phyloP scores from a whole-genome alignment of 2,797 vertebrate genomes.

The Enteromius paludinosus region DNA sequence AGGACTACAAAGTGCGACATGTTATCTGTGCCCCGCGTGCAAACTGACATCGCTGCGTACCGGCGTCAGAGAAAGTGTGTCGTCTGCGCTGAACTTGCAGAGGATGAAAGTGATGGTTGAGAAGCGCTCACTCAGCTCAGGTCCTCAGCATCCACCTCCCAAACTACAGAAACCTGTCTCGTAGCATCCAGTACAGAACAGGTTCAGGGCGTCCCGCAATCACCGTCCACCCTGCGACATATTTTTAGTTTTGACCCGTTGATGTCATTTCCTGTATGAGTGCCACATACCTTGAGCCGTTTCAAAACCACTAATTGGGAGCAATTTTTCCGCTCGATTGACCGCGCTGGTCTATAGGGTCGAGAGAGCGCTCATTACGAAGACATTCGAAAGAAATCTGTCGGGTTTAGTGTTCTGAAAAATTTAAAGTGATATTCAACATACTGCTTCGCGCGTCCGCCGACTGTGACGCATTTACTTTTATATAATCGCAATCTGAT shows the following conservation, averaged over 20 bases:
- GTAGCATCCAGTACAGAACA: slow-evolving; percentile 59
- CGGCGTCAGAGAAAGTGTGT: slow-evolving; percentile 63
- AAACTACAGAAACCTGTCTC: slow-evolving; percentile 64
- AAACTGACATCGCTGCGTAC: slow-evolving; percentile 63
- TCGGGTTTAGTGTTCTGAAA: slow-evolving; percentile 31
- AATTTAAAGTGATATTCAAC: slow-evolving; percentile 64
- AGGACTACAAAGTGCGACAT: slow-evolving; percentile 45
- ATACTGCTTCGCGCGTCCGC: slow-evolving; percentile 53
- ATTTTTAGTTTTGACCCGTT: slow-evolving; percentile 77
- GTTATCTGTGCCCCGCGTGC: slow-evolving; percentile 52
- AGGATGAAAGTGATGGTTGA: slow-evolving; percentile 70
- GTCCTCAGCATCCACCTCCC: slow-evolving; percentile 68
- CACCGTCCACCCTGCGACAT: slow-evolving; percentile 73
- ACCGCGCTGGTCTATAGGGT: slow-evolving; percentile 72
- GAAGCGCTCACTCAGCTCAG: slow-evolving; percentile 68
- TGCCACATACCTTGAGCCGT: slow-evolving; percentile 57
- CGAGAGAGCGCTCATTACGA: slow-evolving; percentile 59
- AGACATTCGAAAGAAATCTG: slow-evolving; percentile 36
- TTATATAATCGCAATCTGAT: slow-evolving; percentile 69
- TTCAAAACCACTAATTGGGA: slow-evolving; percentile 58
- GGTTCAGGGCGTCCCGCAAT: slow-evolving; percentile 68
- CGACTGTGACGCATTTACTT: slow-evolving; percentile 64
- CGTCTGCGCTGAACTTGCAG: slow-evolving; percentile 72
- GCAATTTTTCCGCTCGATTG: slow-evolving; percentile 61
- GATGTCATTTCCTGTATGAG: slow-evolving; percentile 84